A percentile compares a stretch with the other conserved stretches of the same genome.
These are phyloP conservation scores for Motacilla tschutschensis DNA, from an alignment of 2,113 vertebrate species.

Conservation along the genomic window DNA sequence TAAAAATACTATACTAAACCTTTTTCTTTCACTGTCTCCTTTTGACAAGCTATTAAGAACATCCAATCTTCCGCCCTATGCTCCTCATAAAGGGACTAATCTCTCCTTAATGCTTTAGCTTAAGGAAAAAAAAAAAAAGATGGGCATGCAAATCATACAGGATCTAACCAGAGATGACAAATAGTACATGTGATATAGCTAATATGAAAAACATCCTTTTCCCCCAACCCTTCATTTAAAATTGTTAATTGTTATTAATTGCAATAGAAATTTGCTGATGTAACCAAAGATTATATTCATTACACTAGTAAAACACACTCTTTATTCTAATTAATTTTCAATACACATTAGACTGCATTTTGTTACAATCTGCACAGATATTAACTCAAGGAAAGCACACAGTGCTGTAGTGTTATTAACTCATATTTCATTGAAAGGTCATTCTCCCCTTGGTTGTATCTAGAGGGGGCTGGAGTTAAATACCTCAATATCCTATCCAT, in stretches of 20 bases:
- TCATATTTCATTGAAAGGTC: constrained; percentile 65
- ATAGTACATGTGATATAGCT: not conserved
- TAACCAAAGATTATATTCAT: constrained; percentile 39
- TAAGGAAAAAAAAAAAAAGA: constrained; percentile 34
- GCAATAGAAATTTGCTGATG: constrained; percentile 51
- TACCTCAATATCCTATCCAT: not conserved
- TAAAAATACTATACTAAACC: constrained; percentile 43
- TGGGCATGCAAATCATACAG: constrained; percentile 11
- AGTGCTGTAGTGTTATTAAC: constrained; percentile 42
- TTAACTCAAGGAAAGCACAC: constrained; percentile 39
- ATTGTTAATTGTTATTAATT: constrained; percentile 54
- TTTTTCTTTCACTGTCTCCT: constrained; percentile 30
- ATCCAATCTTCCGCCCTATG: constrained; percentile 18
- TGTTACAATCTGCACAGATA: constrained; percentile 32
- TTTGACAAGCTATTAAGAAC: constrained; percentile 56
- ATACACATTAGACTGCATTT: constrained; percentile 58
- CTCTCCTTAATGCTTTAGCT: constrained; percentile 36
- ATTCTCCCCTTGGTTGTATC: constrained; percentile 38
- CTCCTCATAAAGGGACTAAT: constrained; percentile 46
- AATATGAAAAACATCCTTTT: constrained; percentile 9
- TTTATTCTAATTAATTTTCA: constrained; percentile 60
- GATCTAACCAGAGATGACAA: constrained; percentile 29
- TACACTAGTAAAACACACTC: constrained; percentile 9
- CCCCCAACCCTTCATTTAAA: constrained; percentile 24
- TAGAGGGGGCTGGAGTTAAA: constrained; percentile 31